Conservation (phyloP, 2,888 invertebrate species). For the Thymelicus lineola region DNA sequence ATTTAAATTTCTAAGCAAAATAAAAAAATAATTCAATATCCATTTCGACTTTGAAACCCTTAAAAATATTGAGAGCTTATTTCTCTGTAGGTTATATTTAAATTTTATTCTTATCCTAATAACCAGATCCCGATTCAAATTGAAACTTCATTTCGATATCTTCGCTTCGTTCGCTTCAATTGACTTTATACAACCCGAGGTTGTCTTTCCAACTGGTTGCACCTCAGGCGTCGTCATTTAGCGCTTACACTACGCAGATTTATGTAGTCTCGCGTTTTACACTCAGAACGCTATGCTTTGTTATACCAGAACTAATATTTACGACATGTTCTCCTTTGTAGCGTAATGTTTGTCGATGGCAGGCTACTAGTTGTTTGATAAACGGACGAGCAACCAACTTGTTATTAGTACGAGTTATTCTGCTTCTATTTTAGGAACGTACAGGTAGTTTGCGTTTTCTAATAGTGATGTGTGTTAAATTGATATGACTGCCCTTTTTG, state of each 20-base stretch:
- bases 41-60: too few species aligned
- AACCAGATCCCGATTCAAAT: too few species aligned
- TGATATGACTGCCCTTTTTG: not conserved
- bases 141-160: too few species aligned
- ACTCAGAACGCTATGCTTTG: slow-evolving; percentile 59
- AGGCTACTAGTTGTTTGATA: slow-evolving; percentile 31
- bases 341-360: slow-evolving; percentile 39
- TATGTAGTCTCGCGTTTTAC: slow-evolving; percentile 60
- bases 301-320: slow-evolving; percentile 44
- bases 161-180: not conserved
- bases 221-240: slow-evolving; percentile 62
- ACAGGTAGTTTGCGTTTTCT: slow-evolving; percentile 1
- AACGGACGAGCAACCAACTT: slow-evolving; percentile 19
- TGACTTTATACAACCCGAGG: slow-evolving; percentile 26
- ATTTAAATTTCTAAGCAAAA: slow-evolving; percentile 46
- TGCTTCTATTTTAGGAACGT: slow-evolving; percentile 20
- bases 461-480: not conserved
- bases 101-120: too few species aligned
- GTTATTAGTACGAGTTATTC: slow-evolving; percentile 16
- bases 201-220: slow-evolving; percentile 42
- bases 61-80: too few species aligned
- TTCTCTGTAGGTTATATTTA: too few species aligned
- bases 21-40: too few species aligned
- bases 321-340: slow-evolving; percentile 36
- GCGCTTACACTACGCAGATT: slow-evolving; percentile 50